phyloP scores from a whole-genome alignment of 1,140 invertebrate genomes.

The Platyura marginata region DNA sequence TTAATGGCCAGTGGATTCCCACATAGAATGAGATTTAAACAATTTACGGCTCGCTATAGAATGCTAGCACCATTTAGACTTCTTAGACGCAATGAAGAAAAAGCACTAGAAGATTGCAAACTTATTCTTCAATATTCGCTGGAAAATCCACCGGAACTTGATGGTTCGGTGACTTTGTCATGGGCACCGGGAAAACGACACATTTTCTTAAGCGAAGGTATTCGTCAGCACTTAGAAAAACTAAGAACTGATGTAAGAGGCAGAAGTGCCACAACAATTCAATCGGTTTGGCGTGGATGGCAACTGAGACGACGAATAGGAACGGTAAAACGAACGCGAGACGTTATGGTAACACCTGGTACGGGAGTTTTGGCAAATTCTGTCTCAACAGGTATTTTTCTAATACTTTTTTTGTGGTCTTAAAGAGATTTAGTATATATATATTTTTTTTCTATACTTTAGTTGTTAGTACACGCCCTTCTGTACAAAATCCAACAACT shows the following conservation, averaged over 20 bases:
- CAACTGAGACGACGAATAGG: constrained; percentile 50
- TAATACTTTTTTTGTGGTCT: too few relatives aligned
- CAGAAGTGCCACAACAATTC: constrained; percentile 55
- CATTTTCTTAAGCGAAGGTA: constrained; percentile 85
- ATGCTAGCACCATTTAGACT: constrained; percentile 60
- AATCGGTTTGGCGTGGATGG: constrained; percentile 69
- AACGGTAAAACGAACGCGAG: constrained; percentile 23
- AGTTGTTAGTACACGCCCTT: constrained; percentile 17
- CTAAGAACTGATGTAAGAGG: constrained; percentile 55
- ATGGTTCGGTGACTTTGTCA: constrained; percentile 20
- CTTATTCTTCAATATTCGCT: constrained; percentile 48
- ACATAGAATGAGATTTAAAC: constrained; percentile 86
- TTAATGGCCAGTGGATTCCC: constrained; percentile 86
- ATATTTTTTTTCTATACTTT: too few relatives aligned
- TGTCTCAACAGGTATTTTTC: too few relatives aligned
- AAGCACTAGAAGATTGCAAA: constrained; percentile 60
- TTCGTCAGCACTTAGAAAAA: constrained; percentile 71
- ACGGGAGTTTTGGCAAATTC: neutral
- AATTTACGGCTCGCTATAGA: constrained; percentile 74
- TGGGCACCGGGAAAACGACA: constrained; percentile 80
- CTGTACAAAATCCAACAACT: constrained; percentile 15
- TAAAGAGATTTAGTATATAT: too few relatives aligned
- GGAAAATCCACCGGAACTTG: constrained; percentile 22
- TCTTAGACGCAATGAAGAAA: constrained; percentile 56
- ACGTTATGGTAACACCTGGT: neutral